Evolutionary conservation across 2,888 invertebrate species (phyloP).

Genomic region (Coleophora deauratella): DNA sequence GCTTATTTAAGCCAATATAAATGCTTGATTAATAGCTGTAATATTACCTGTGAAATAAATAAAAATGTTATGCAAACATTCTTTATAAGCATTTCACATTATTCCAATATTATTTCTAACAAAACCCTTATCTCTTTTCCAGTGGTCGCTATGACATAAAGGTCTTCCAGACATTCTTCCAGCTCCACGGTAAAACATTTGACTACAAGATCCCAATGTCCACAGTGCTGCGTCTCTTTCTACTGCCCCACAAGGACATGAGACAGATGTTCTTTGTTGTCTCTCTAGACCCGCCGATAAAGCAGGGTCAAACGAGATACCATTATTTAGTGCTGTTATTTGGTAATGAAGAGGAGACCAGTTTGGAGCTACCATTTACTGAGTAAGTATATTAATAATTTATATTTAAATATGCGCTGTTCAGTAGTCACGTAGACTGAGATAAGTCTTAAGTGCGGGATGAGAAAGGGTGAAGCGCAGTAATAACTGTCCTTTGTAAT

Average conservation of each 20-base stretch:
- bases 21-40: no score
- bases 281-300: constrained; percentile 98
- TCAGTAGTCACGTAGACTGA: no score
- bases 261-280: constrained; percentile 99
- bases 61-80: no score
- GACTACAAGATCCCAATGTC: constrained; percentile 99
- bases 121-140: constrained; percentile 15
- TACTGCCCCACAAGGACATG: constrained; percentile 97
- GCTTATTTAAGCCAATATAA: no score
- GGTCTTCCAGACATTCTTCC: constrained; percentile 82
- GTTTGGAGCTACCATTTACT: constrained; percentile 91
- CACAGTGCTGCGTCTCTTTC: constrained; percentile 93
- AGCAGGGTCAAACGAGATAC: constrained; percentile 99
- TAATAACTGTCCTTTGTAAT: no score
- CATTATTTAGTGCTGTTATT: constrained; percentile 96
- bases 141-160: constrained; percentile 98
- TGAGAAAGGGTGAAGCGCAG: no score
- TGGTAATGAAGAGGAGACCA: constrained; percentile 94
- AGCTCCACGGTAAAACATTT: constrained; percentile 95
- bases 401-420: no score
- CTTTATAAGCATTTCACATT: background rate
- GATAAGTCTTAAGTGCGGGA: no score
- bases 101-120: background rate
- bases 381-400: constrained; percentile 78
- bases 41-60: no score